A percentile compares a stretch with the other conserved stretches of the same genome.
phyloP scores from a whole-genome alignment of 2,797 vertebrate species.

The Columba guinea region DNA sequence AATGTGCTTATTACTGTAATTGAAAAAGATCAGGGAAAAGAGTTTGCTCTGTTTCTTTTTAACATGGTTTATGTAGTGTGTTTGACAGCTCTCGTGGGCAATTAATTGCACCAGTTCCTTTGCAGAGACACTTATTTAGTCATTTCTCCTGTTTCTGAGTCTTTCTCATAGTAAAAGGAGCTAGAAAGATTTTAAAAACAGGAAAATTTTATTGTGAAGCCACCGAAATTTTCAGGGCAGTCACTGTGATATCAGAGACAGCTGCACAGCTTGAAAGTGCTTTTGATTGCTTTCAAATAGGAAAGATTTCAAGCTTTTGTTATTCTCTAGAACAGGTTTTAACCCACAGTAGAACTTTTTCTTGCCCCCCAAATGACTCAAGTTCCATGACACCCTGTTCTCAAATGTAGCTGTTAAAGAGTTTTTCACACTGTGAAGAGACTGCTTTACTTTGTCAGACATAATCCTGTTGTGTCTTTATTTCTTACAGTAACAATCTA shows the following conservation, averaged over 20 bases:
- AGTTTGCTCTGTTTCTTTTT: not conserved
- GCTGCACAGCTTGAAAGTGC: not conserved
- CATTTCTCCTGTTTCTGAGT: not conserved
- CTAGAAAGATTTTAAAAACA: constrained; percentile 10
- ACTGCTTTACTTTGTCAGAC: not conserved
- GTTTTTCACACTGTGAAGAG: not conserved
- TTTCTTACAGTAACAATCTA: not conserved
- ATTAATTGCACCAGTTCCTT: not conserved
- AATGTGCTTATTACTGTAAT: not conserved
- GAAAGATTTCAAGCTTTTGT: not conserved
- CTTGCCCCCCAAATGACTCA: not conserved
- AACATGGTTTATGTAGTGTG: not conserved
- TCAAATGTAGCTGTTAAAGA: not conserved
- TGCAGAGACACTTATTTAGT: not conserved
- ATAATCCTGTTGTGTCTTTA: not conserved
- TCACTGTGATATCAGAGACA: not conserved
- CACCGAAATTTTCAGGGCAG: not conserved
- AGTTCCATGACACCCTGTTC: not conserved
- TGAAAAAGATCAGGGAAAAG: not conserved
- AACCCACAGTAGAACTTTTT: not conserved
- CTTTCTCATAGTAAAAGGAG: not conserved
- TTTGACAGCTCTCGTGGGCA: not conserved
- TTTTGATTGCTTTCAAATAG: not conserved
- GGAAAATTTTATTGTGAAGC: constrained; percentile 6
- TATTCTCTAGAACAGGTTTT: not conserved